Evolutionary conservation across 2,113 vertebrate genomes (phyloP).

Genomic region (Podarcis raffonei): DNA sequence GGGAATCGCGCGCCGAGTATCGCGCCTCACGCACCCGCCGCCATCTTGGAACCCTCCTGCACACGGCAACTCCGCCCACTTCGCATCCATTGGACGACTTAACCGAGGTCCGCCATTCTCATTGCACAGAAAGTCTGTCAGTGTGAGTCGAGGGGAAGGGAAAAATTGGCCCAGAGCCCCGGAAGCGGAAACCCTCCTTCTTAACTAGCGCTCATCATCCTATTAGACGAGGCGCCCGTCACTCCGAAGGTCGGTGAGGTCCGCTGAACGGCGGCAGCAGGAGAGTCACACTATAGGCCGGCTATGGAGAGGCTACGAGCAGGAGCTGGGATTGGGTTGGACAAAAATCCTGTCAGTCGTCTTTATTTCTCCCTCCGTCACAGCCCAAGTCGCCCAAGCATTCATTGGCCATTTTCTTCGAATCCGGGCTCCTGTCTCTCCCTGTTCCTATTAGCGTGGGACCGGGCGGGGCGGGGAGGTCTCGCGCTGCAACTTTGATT

Average conservation of each 20-base stretch:
- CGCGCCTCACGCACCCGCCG: slow-evolving; percentile 78
- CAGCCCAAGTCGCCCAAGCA: fast-evolving
- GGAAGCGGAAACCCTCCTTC: not conserved
- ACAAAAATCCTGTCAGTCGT: fast-evolving
- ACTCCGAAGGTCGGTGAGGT: slow-evolving; percentile 13
- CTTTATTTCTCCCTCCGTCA: not conserved
- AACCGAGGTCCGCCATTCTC: not conserved
- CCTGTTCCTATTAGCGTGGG: slow-evolving; percentile 44
- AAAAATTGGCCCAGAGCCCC: too few relatives aligned
- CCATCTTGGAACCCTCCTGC: slow-evolving; percentile 78
- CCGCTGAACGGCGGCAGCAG: not conserved
- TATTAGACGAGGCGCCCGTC: not conserved
- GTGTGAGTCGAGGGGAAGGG: fast-evolving
- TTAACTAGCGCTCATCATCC: fast-evolving
- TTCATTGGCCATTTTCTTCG: slow-evolving; percentile 45
- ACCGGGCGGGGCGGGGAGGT: not conserved
- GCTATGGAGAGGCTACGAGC: not conserved
- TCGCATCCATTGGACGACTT: slow-evolving; percentile 43
- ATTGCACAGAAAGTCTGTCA: not conserved
- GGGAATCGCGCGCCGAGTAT: slow-evolving; percentile 58
- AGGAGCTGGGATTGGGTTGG: not conserved
- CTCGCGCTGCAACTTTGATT: not conserved
- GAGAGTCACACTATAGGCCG: not conserved
- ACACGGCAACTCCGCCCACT: slow-evolving; percentile 46
- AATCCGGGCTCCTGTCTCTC: not conserved